Base-by-base conservation (phyloP, 2,797 vertebrate genomes). In the Bucorvus abyssinicus region DNA sequence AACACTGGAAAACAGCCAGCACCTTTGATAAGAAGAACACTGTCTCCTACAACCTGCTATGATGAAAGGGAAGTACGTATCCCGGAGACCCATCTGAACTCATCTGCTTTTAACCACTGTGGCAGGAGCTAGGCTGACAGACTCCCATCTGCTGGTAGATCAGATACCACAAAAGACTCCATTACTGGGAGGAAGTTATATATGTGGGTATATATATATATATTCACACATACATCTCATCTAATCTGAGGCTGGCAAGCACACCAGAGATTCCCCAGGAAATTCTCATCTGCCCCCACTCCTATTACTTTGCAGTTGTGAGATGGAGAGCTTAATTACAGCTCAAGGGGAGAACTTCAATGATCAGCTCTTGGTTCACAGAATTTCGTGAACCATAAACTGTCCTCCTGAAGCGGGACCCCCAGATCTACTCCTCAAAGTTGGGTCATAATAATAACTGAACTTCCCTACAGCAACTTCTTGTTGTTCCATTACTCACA, bases 131-230 rank as follows among this genome's bases (percentile, higher is more conserved):
- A 50, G 59, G 63, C 59, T 95, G 90, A 89, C 30, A 92, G 75
- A 78, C 68, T 92, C 75, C 94, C 93, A 93, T 76, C 91, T 96
- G 84, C 92, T 95, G 93, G 91, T 75, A 93, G 77, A 95, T 91
- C 77, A 96, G 81, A 91, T 89, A 90, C 19, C 42, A 67, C 47
- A 90, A 64, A 86, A 91, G 29, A 67, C 36, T 61, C 55, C 81
- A 84, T 53, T 90, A 84, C 82, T 87, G 85, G 13, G 4, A 90
- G 5, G 44, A 86, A 87, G 45, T 75, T 89, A 61, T 12, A 3
- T 21, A 68, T 36, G 9, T 59, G 16, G 7, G 23, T 60, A 63
- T 32, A 17, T 27, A 60, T 32, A 80, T 17, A n/a, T n/a, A n/a
- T n/a, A n/a, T n/a, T n/a, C n/a, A n/a, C n/a, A n/a, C n/a, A 67